Conservation (phyloP, 2,888 invertebrate genomes). For the Epirrita christyi region DNA sequence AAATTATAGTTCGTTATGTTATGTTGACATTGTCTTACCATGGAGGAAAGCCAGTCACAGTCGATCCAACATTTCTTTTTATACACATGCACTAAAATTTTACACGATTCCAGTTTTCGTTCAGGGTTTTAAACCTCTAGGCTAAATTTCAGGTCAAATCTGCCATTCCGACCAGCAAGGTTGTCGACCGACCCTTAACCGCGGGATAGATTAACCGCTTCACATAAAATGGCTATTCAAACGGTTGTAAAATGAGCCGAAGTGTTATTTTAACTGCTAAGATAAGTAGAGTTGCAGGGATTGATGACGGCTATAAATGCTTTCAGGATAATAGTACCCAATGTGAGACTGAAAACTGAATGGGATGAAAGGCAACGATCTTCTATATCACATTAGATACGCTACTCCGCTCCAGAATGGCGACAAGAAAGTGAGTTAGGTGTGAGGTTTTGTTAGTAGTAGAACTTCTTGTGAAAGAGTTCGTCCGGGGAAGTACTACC, state of each 20-base stretch:
- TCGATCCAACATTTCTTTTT: too few relatives aligned
- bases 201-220: slow-evolving; percentile 11
- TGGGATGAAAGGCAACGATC: neutral
- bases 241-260: slow-evolving; percentile 10
- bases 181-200: slow-evolving; percentile 3
- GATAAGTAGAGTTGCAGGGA: slow-evolving; percentile 10
- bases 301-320: slow-evolving; percentile 10
- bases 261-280: slow-evolving; percentile 21
- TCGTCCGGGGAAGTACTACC: too few relatives aligned
- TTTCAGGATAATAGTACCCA: slow-evolving; percentile 4
- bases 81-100: too few relatives aligned
- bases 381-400: too few relatives aligned
- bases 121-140: neutral
- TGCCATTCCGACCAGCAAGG: slow-evolving; percentile 2
- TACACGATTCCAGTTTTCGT: neutral
- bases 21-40: too few relatives aligned
- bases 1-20: too few relatives aligned
- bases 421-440: too few relatives aligned
- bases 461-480: too few relatives aligned
- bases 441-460: too few relatives aligned
- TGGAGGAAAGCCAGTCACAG: too few relatives aligned
- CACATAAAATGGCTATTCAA: slow-evolving; percentile 10
- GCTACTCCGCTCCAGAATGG: too few relatives aligned
- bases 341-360: neutral
- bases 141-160: neutral